Conservation (phyloP, 2,888 invertebrate genomes). For the Rhaphigaster nebulosa region DNA sequence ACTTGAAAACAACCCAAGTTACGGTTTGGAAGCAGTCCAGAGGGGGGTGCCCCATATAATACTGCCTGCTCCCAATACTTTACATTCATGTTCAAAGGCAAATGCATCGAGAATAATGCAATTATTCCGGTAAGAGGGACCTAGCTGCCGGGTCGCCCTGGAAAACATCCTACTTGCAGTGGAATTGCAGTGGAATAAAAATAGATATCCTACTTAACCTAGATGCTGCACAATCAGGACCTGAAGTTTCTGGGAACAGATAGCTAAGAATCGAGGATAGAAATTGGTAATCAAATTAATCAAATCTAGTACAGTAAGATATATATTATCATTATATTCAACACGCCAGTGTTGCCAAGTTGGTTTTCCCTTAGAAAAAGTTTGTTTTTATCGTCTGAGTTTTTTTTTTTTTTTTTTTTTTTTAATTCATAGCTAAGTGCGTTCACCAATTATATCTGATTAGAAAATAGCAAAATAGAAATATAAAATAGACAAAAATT, state of each 20-base stretch:
- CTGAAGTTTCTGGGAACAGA: neutral
- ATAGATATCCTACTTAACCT: neutral
- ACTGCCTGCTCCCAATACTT: neutral
- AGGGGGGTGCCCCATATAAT: neutral
- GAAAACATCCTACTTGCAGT: neutral
- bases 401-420: too few relatives aligned
- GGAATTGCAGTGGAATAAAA: neutral
- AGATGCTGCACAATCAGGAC: neutral
- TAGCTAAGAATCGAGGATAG: too few relatives aligned
- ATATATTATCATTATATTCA: too few relatives aligned
- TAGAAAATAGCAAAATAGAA: too few relatives aligned
- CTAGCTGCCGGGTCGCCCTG: neutral
- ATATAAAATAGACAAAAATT: too few relatives aligned
- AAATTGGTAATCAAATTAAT: too few relatives aligned
- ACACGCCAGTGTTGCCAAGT: too few relatives aligned
- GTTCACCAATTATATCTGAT: too few relatives aligned
- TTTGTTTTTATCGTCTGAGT: too few relatives aligned
- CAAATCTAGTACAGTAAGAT: too few relatives aligned
- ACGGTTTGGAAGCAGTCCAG: neutral
- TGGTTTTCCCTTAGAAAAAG: too few relatives aligned
- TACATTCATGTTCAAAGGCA: neutral
- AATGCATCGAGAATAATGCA: neutral
- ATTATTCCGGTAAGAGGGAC: neutral
- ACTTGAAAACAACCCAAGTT: slow-evolving; percentile 23
- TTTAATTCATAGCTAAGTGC: too few relatives aligned